Percentiles rank a stretch among this genome's conserved stretches.
phyloP scores from a whole-genome alignment of 2,113 vertebrate genomes.

The Malurus cyaneus region DNA sequence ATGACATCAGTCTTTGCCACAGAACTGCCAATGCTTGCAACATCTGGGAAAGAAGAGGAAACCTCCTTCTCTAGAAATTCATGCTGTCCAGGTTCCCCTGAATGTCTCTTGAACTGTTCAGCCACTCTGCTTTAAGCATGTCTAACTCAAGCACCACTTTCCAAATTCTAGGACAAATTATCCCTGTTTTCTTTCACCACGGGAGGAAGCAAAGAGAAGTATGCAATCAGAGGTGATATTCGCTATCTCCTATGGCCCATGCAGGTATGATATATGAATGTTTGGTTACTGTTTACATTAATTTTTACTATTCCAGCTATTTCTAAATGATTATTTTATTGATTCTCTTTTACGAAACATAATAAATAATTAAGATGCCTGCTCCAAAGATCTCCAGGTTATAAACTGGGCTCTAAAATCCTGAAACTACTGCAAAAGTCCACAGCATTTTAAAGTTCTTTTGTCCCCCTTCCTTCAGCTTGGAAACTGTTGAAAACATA shows the following conservation, averaged over 20 bases:
- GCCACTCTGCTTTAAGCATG: neutral
- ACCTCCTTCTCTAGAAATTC: neutral
- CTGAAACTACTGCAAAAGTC: neutral
- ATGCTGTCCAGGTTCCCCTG: neutral
- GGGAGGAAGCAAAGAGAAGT: constrained; percentile 49
- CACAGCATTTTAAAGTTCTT: neutral
- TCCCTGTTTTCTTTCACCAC: constrained; percentile 76
- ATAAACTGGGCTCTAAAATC: neutral
- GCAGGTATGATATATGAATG: constrained; percentile 58
- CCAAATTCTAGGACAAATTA: constrained; percentile 65
- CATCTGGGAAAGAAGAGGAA: neutral
- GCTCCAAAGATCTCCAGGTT: neutral
- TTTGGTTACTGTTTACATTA: neutral
- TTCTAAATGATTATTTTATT: neutral
- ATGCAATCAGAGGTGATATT: constrained; percentile 39
- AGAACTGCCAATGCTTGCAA: neutral
- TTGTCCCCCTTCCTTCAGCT: neutral
- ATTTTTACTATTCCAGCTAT: neutral
- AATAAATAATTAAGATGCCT: neutral
- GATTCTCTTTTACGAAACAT: neutral
- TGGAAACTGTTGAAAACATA: neutral
- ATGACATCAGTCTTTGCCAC: neutral
- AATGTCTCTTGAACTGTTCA: neutral
- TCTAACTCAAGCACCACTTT: neutral
- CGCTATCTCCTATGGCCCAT: constrained; percentile 75